Evolutionary conservation across 2,113 vertebrate species (phyloP).

Genomic region (Platycercus adscitus): DNA sequence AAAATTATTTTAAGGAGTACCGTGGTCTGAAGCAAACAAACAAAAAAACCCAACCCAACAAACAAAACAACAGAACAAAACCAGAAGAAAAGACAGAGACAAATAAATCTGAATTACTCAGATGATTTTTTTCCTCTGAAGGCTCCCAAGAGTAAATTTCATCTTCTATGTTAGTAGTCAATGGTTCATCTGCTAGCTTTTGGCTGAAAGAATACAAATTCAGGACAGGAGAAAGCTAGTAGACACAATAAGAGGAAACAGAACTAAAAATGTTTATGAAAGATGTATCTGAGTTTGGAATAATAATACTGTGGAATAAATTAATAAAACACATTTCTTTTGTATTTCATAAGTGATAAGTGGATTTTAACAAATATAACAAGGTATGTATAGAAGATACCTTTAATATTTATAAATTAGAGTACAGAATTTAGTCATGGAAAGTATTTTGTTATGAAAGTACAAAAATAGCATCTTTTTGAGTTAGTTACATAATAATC

Average conservation of each 20-base stretch:
- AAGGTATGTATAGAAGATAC: background rate
- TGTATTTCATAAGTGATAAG: background rate
- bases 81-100: background rate
- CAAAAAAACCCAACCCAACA: too few species aligned
- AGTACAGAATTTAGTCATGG: background rate
- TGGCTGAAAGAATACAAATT: background rate
- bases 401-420: background rate
- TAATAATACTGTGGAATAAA: background rate
- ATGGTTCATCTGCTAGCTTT: background rate
- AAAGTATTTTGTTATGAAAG: background rate
- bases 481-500: background rate
- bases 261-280: background rate
- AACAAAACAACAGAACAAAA: background rate
- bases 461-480: background rate
- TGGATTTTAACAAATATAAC: background rate
- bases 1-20: background rate
- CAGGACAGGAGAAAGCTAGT: background rate
- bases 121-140: background rate
- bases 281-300: background rate
- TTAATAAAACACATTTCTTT: background rate
- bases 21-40: background rate
- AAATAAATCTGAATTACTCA: background rate
- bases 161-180: background rate
- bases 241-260: background rate
- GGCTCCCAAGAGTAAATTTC: background rate